A percentile compares a stretch with the other conserved stretches of the same genome.
phyloP scores from a whole-genome alignment of 30 jellyfish, hydroid and myxozoan species.

The Turritopsis dohrnii region DNA sequence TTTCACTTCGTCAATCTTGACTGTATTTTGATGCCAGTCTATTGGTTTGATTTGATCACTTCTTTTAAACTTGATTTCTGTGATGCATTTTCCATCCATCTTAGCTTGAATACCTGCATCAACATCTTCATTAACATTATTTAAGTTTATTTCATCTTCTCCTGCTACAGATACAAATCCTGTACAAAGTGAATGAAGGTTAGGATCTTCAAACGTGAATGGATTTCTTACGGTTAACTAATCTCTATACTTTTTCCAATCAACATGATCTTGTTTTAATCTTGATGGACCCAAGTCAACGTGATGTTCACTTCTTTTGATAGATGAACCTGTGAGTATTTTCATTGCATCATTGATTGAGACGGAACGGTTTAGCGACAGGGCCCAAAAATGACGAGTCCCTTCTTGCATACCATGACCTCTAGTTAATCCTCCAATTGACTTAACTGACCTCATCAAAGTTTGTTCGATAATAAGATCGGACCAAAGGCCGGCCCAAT shows the following conservation, averaged over 20 bases:
- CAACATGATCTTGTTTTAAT: constrained; percentile 32
- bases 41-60: background rate
- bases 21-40: constrained; percentile 3
- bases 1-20: constrained; percentile 18
- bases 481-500: constrained; percentile 58
- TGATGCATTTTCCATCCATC: constrained; percentile 11
- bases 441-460: constrained; percentile 35
- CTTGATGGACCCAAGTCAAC: constrained; percentile 36
- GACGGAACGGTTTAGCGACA: constrained; percentile 19
- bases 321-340: constrained; percentile 16
- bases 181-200: constrained; percentile 33
- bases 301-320: constrained; percentile 44
- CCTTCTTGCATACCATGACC: constrained; percentile 43
- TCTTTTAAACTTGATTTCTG: background rate
- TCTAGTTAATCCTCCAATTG: constrained; percentile 46
- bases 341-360: constrained; percentile 49
- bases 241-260: background rate
- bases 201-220: constrained; percentile 9
- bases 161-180: constrained; percentile 25
- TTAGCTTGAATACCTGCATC: constrained; percentile 23
- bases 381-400: constrained; percentile 32
- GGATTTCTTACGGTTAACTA: constrained; percentile 30
- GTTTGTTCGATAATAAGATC: constrained; percentile 48
- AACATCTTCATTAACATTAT: constrained; percentile 1
- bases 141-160: background rate